These are phyloP conservation scores for Pomacea canaliculata DNA, from an alignment of 2,888 invertebrate species.

Conservation along the genomic window DNA sequence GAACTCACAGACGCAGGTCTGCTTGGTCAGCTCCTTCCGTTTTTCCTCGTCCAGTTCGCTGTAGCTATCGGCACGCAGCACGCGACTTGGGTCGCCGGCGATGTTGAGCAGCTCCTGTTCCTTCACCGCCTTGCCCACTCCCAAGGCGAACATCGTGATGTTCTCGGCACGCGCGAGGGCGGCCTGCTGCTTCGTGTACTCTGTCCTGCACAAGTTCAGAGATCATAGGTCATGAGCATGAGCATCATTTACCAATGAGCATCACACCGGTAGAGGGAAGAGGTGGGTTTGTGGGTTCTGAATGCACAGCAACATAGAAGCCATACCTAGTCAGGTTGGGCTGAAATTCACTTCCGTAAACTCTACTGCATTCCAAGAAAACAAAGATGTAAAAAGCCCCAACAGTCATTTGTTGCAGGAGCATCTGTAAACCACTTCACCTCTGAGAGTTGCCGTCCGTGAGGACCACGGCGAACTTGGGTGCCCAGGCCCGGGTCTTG, in stretches of 20 bases:
- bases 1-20: slow-evolving; percentile 25
- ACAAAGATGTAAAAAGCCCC: too few relatives aligned
- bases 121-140: slow-evolving; percentile 23
- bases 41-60: slow-evolving; percentile 3
- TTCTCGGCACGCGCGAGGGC: slow-evolving; percentile 5
- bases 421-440: slow-evolving; percentile 6
- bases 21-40: slow-evolving; percentile 11
- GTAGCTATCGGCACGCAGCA: neutral
- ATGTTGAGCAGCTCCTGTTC: slow-evolving; percentile 31
- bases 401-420: too few relatives aligned
- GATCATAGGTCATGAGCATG: too few relatives aligned
- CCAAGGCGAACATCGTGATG: slow-evolving; percentile 30
- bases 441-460: slow-evolving; percentile 35
- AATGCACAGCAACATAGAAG: neutral
- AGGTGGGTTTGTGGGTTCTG: too few relatives aligned
- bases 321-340: neutral
- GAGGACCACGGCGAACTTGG: slow-evolving; percentile 27
- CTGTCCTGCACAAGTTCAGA: neutral
- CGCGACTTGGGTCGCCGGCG: slow-evolving; percentile 19
- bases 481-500: slow-evolving; percentile 8
- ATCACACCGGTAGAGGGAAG: neutral
- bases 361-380: too few relatives aligned
- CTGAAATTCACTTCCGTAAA: too few relatives aligned
- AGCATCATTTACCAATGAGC: neutral
- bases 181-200: slow-evolving; percentile 21